Conservation (phyloP, 2,888 invertebrate genomes). For the Neoitamus cyanurus region DNA sequence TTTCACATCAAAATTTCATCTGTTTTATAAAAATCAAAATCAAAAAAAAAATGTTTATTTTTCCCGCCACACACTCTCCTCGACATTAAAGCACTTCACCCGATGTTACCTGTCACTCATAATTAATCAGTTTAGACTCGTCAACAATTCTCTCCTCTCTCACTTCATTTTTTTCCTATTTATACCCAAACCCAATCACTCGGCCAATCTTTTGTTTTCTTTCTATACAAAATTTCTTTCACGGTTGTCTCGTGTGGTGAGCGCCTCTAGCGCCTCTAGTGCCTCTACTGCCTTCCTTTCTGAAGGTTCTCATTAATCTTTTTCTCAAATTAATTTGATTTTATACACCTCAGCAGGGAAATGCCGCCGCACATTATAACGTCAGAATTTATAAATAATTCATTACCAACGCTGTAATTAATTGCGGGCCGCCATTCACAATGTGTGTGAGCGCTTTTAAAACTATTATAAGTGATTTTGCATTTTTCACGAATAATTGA, state of each 20-base stretch:
- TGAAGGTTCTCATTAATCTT: neutral
- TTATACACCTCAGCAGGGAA: neutral
- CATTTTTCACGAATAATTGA: slow-evolving; percentile 4
- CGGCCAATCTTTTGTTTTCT: neutral
- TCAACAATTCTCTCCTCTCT: neutral
- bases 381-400: neutral
- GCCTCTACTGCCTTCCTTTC: neutral
- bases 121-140: neutral
- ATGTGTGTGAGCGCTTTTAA: neutral
- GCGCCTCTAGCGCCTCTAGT: neutral
- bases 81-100: neutral
- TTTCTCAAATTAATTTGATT: neutral
- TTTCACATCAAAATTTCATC: neutral
- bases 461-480: neutral
- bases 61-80: neutral
- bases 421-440: neutral
- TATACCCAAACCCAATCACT: neutral
- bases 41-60: neutral
- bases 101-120: neutral
- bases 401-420: neutral
- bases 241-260: neutral
- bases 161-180: neutral
- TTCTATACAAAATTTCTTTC: neutral
- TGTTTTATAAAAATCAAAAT: neutral
- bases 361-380: neutral